phyloP scores from a whole-genome alignment of 2,113 vertebrate species.

The Chelonoidis abingdonii region DNA sequence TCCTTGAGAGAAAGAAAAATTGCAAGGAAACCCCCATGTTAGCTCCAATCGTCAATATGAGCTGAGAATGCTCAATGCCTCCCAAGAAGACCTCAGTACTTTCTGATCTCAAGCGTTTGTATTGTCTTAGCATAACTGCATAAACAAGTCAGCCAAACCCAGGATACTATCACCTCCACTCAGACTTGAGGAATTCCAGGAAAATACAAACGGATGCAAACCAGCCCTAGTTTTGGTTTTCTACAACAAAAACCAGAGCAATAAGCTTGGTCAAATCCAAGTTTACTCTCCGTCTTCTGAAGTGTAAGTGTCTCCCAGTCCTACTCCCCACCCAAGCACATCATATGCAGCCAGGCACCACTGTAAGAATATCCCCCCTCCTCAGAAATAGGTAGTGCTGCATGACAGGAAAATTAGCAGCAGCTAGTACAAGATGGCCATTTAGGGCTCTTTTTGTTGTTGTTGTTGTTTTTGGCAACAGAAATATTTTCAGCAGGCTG shows the following conservation, averaged over 20 bases:
- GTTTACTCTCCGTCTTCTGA: neutral
- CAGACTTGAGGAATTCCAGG: neutral
- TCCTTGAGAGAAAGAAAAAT: neutral
- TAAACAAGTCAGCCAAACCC: neutral
- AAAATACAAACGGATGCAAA: neutral
- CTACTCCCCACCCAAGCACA: neutral
- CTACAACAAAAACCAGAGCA: neutral
- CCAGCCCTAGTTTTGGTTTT: neutral
- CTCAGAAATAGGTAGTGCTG: neutral
- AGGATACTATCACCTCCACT: neutral
- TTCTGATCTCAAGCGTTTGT: neutral
- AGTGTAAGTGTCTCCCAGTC: too few relatives aligned
- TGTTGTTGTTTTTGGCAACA: neutral
- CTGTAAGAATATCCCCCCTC: neutral
- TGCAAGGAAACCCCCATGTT: rapidly evolving
- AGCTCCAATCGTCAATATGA: neutral
- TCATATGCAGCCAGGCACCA: neutral
- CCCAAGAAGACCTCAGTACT: neutral
- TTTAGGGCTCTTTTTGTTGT: neutral
- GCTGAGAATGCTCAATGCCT: rapidly evolving
- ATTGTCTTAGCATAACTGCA: too few relatives aligned
- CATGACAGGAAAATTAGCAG: neutral
- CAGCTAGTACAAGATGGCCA: neutral
- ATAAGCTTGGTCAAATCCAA: neutral
- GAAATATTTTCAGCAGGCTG: neutral